A percentile compares a stretch with the other conserved stretches of the same genome.
Conservation (phyloP, 2,113 vertebrate genomes). For the Bucco capensis region DNA sequence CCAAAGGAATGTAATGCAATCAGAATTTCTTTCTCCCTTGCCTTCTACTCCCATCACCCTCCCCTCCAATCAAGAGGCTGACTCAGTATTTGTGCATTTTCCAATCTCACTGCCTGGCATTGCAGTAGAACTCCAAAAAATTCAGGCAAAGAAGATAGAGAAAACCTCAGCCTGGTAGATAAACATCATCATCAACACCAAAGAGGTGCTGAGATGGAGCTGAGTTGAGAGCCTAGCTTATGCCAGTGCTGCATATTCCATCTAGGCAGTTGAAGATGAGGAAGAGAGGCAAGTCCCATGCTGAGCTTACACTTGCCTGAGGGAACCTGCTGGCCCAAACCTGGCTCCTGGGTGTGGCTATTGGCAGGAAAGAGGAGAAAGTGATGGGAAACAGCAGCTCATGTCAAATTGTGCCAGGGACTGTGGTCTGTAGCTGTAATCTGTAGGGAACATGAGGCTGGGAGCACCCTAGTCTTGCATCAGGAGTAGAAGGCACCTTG, state of each 20-base stretch:
- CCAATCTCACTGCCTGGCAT: neutral
- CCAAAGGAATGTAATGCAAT: neutral
- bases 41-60: neutral
- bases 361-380: neutral
- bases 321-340: neutral
- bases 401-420: neutral
- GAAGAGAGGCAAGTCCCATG: neutral
- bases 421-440: neutral
- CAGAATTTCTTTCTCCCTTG: neutral
- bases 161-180: neutral
- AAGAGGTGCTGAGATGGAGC: neutral
- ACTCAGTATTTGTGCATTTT: neutral
- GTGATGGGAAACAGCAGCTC: neutral
- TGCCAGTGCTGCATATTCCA: neutral
- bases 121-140: neutral
- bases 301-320: neutral
- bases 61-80: neutral
- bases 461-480: neutral
- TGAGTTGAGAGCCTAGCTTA: neutral
- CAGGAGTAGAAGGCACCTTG: neutral
- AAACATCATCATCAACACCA: neutral
- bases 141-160: neutral
- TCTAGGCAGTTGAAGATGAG: neutral
- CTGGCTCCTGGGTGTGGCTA: neutral
- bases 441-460: neutral